Percentiles rank a stretch among this genome's conserved stretches.
Conservation (phyloP, 2,888 invertebrate genomes). For the Gonocerus acuteangulatus region DNA sequence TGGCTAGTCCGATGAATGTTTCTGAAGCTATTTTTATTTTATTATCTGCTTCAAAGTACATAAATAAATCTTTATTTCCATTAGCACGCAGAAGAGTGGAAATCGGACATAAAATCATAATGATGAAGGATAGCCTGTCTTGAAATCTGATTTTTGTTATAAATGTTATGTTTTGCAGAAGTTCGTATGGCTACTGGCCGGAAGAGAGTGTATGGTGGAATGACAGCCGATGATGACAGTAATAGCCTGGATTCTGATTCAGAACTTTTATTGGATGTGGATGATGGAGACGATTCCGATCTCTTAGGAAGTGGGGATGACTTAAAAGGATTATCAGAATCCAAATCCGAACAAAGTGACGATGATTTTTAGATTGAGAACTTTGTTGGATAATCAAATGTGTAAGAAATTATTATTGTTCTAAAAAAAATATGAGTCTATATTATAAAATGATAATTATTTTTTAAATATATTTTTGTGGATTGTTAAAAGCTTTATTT, state of each 20-base stretch:
- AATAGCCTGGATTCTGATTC: slow-evolving; percentile 39
- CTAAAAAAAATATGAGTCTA: not conserved
- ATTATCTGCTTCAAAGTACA: no score
- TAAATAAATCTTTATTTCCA: no score
- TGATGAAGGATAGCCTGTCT: no score
- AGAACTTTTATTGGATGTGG: slow-evolving; percentile 38
- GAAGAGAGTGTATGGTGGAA: slow-evolving; percentile 38
- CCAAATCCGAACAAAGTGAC: slow-evolving; percentile 37
- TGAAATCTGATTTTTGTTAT: no score
- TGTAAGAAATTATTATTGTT: no score
- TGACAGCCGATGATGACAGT: slow-evolving; percentile 37
- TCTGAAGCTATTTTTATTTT: no score
- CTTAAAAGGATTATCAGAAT: slow-evolving; percentile 32
- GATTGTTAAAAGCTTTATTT: no score
- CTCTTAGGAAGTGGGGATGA: slow-evolving; percentile 36
- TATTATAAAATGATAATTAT: not conserved
- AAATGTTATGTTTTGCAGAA: slow-evolving; percentile 22
- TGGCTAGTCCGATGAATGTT: no score
- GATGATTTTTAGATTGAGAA: slow-evolving; percentile 37
- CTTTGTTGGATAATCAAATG: no score
- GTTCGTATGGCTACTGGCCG: slow-evolving; percentile 33
- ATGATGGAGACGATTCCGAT: slow-evolving; percentile 36
- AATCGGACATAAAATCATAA: no score
- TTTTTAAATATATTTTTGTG: no score
- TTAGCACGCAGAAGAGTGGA: no score